Conservation (phyloP, 2,113 vertebrate species). For the Pholis gunnellus region DNA sequence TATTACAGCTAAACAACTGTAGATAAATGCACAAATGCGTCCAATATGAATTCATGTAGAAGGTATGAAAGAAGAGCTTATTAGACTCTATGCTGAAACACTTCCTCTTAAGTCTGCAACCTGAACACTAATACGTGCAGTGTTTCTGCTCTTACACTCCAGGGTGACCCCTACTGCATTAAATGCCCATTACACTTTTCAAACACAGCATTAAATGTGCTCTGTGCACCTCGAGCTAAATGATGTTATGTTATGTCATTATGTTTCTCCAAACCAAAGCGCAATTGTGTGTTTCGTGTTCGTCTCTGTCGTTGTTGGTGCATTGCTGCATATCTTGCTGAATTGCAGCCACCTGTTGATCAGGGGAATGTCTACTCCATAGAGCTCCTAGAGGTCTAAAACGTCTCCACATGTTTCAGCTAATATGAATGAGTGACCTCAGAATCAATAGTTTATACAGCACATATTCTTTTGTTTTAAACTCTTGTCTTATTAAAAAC, state of each 20-base stretch:
- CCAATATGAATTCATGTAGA: background rate
- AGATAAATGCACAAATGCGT: background rate
- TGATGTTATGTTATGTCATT: too few species aligned
- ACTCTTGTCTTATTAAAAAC: background rate
- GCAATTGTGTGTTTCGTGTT: background rate
- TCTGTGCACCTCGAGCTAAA: background rate
- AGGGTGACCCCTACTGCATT: conserved; percentile 45
- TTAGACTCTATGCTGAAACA: background rate
- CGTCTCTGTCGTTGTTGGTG: background rate
- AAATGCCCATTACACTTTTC: conserved; percentile 22
- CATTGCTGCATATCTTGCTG: background rate
- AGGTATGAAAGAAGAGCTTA: conserved; percentile 2
- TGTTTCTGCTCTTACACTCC: conserved; percentile 20
- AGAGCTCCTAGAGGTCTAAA: background rate
- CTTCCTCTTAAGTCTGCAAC: background rate
- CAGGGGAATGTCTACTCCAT: background rate
- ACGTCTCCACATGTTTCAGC: background rate
- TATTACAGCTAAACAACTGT: background rate
- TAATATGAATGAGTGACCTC: background rate
- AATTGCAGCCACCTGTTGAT: background rate
- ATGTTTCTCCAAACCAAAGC: background rate
- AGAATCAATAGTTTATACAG: background rate
- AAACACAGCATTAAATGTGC: background rate
- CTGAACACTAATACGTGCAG: background rate
- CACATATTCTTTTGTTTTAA: background rate